Base-by-base conservation (phyloP, 2,888 invertebrate genomes). In the Cephus nigrinus region DNA sequence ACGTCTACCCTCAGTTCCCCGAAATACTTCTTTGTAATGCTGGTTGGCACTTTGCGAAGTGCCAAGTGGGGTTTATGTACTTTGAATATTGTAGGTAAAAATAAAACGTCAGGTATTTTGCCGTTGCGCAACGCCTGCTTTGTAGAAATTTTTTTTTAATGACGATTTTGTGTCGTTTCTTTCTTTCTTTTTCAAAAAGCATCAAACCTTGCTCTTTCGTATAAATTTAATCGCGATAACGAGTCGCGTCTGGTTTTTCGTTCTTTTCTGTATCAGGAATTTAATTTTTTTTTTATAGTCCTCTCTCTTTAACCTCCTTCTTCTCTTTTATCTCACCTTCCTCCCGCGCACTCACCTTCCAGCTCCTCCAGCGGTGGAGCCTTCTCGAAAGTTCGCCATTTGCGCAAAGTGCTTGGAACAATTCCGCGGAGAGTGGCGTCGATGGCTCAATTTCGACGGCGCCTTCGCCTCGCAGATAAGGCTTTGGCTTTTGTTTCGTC, bases 351-450 rank as follows among this genome's bases (percentile, higher is more conserved):
- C 23, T 55, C 23, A 55, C 23, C 55, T 55, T 55, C 55, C 23
- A 55, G 15, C 55, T 55, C 55, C 55, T 55, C 55, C 23, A 55
- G 23, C 23, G 55, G 23, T 23, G 23, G 55, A 55, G 55, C 55
- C 55, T 55, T 55, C 55, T 34, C 74, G 75, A 75, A 82, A 82
- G 78, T 83, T 83, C 75, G 71, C 82, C 78, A 78, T 82, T 82
- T 76, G 76, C 76, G 74, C 77, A 69, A 78, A 77, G 74, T 75
- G 77, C 76, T 79, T 76, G 78, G 76, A 79, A 83, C 55, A 55
- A 55, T 55, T 55, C 55, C 23, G 55, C 55, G 55, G 23, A 55
- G 55, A 55, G 55, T 55, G 55, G 55, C 55, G 55, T 55, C 55
- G 55, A 55, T 55, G 55, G 55, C 55, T 55, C 55, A 55, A 55